Percentiles rank a stretch among this genome's conserved stretches.
These are phyloP conservation scores for Pelvicachromis taeniatus DNA, from an alignment of 2,113 vertebrate genomes.

Conservation along the genomic window DNA sequence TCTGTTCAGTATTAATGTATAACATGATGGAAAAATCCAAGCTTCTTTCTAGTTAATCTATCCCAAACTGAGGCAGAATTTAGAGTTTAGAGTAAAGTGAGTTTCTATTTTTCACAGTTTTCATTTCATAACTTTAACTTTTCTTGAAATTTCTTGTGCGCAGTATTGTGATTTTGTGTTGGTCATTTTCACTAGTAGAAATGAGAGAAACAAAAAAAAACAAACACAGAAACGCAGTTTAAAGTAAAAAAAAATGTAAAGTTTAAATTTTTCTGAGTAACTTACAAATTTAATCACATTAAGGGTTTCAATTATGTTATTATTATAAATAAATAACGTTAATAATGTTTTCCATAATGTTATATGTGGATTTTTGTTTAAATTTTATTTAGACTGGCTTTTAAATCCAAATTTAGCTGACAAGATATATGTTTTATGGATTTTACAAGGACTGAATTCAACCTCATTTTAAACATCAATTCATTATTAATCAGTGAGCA, in stretches of 20 bases:
- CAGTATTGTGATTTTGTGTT: neutral
- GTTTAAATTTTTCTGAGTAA: neutral
- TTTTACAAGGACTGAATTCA: neutral
- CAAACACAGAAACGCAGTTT: neutral
- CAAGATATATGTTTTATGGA: neutral
- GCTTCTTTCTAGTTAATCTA: neutral
- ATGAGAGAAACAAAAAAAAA: neutral
- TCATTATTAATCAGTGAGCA: neutral
- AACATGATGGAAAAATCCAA: neutral
- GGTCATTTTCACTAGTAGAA: neutral
- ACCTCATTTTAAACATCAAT: neutral
- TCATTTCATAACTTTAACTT: neutral
- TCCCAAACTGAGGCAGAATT: neutral
- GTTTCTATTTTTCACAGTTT: neutral
- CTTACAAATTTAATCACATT: neutral
- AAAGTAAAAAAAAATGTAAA: too few species aligned
- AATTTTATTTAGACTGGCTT: fast-evolving
- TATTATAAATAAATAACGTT: neutral
- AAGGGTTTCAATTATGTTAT: neutral
- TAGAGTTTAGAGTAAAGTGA: neutral
- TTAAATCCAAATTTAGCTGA: neutral
- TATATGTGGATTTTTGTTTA: neutral
- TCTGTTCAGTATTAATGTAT: neutral
- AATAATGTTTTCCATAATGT: neutral
- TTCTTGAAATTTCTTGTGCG: neutral